Evolutionary conservation across 2,888 invertebrate genomes (phyloP), one percentile per base, ranked within the genome.

Genomic region (Schizaphis graminum): DNA sequence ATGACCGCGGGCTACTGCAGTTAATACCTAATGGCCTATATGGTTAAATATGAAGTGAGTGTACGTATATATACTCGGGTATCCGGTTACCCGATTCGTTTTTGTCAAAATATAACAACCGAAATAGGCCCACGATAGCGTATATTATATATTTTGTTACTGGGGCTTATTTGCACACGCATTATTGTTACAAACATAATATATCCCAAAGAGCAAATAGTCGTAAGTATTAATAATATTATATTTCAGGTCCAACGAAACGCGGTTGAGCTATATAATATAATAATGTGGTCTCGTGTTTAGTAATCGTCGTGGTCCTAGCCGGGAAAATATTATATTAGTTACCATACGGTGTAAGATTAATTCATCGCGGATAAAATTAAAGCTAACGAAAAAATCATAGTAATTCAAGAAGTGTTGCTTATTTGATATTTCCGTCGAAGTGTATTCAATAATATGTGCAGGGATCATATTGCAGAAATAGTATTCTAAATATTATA

Each of bases 51-150:
- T 21, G 35, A 77, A 35, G 35, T 21, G 77, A 77, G 21, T 77
- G 35, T 35, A 77, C 21, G n/a, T 49, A 49, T 16, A 24, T 49
- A 86, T 56, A 89, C 89, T 8, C 41, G 44, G 47, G 57, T 89
- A 89, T 89, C 89, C 89, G 61, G 61, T 61, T 61, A 61, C 89
- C n/a, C n/a, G 89, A 61, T 90, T 47, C 26, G 89, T 67, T 90
- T 90, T 44, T 47, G 61, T 57, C 44, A 28, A 3, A 44, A 89
- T 89, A 28, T 44, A 61, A 41, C 26, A 41, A 44, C 89, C 57
- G 3, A 26, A 44, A 26, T 57, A 57, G 8, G 28, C 41, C 41
- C 35, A 21, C 35, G 8, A 16, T 49, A 8, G n/a, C 77, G 21
- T 49, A n/a, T 53, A 35, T 8, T n/a, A 35, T 77, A 67, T 21